Conservation (phyloP, 1,140 invertebrate genomes). For the Diuraphis noxia region DNA sequence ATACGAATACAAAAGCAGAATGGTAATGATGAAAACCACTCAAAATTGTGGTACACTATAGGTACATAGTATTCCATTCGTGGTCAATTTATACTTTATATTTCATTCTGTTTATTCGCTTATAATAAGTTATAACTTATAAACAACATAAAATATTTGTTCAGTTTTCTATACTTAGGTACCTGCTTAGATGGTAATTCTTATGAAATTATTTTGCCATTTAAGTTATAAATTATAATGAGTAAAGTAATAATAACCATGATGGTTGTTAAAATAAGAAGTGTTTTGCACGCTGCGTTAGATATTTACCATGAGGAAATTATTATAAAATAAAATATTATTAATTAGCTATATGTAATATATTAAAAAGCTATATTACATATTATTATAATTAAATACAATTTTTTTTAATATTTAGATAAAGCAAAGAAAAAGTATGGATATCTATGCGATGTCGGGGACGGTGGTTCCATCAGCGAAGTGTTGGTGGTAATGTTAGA, state of each 20-base stretch:
- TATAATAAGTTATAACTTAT: too few relatives aligned
- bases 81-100: background rate
- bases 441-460: slow-evolving; percentile 65
- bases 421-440: slow-evolving; percentile 91
- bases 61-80: too few relatives aligned
- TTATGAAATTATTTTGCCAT: background rate
- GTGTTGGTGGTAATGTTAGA: slow-evolving; percentile 64
- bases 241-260: background rate
- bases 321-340: background rate
- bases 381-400: background rate
- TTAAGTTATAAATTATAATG: background rate
- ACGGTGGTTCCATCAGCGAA: background rate
- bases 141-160: too few relatives aligned
- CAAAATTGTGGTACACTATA: too few relatives aligned
- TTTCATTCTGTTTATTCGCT: background rate
- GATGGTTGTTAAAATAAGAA: background rate
- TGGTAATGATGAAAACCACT: background rate
- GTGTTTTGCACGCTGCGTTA: background rate
- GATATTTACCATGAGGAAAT: background rate
- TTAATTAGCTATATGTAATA: background rate
- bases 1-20: background rate
- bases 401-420: slow-evolving; percentile 64
- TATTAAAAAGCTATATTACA: background rate
- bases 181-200: background rate
- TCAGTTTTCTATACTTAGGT: background rate